phyloP scores from a whole-genome alignment of 2,888 invertebrate species.

The Mycalesis mineus region DNA sequence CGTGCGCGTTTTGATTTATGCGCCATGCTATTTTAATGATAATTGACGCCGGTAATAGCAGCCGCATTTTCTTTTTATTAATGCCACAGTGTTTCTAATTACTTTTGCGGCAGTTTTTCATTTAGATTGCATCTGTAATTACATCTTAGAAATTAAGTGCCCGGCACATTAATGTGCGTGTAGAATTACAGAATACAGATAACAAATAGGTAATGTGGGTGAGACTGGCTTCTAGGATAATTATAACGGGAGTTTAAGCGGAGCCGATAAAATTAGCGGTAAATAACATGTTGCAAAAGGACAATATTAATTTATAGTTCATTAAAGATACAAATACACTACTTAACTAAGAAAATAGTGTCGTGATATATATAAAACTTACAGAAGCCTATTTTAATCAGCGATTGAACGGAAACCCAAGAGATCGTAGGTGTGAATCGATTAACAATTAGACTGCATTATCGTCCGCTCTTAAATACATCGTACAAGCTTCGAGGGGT shows the following conservation, averaged over 20 bases:
- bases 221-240: not conserved
- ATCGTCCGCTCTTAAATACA: too few species aligned
- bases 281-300: not conserved
- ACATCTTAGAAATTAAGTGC: conserved; percentile 18
- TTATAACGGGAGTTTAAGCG: not conserved
- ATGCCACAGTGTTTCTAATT: conserved; percentile 25
- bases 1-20: conserved; percentile 45
- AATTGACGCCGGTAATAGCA: conserved; percentile 24
- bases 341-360: too few species aligned
- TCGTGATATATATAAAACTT: too few species aligned
- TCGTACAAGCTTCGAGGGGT: too few species aligned
- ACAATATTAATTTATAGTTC: not conserved
- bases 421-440: too few species aligned
- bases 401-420: too few species aligned
- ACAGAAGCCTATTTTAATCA: too few species aligned
- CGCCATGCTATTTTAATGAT: conserved; percentile 45
- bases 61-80: conserved; percentile 19
- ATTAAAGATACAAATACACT: too few species aligned
- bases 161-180: conserved; percentile 4
- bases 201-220: conserved; percentile 11
- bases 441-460: too few species aligned
- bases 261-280: not conserved
- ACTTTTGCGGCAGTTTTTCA: conserved; percentile 27
- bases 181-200: conserved; percentile 12
- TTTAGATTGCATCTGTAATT: conserved; percentile 28